These are phyloP conservation scores for Rhinolophus ferrumequinum DNA, from an alignment of 2,113 vertebrate genomes.

Conservation along the genomic window DNA sequence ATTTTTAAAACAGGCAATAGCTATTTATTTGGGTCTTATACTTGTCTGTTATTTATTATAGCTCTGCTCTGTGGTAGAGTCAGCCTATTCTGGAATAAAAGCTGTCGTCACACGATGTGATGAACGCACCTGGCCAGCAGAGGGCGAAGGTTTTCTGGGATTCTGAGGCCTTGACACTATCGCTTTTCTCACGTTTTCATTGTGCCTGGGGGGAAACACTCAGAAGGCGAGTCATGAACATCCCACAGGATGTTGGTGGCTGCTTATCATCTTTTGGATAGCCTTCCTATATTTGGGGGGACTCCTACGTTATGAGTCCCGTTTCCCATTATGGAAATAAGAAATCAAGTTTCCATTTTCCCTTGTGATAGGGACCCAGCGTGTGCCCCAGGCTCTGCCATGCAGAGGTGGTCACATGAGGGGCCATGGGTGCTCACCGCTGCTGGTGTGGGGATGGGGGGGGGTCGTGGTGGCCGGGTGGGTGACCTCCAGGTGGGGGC, in stretches of 20 bases:
- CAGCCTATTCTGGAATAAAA: background rate
- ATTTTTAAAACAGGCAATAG: background rate
- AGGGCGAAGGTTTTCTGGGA: slow-evolving; percentile 65
- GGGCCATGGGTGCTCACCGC: rapidly evolving
- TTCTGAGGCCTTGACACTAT: background rate
- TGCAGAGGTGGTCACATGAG: rapidly evolving
- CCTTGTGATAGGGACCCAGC: background rate
- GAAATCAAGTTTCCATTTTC: background rate
- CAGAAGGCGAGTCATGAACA: rapidly evolving
- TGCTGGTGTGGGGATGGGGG: rapidly evolving
- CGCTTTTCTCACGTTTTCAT: rapidly evolving
- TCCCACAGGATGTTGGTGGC: too few species aligned
- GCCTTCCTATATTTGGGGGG: background rate
- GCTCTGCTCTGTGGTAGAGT: background rate
- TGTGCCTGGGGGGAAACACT: background rate
- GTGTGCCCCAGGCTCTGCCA: background rate
- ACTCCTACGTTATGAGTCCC: background rate
- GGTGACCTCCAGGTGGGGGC: too few species aligned
- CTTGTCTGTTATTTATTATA: background rate
- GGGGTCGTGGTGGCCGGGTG: background rate
- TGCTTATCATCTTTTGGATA: background rate
- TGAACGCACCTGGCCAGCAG: slow-evolving; percentile 70
- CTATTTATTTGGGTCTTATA: background rate
- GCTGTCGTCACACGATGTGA: rapidly evolving
- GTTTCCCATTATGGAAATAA: background rate